Percentiles rank a stretch among this genome's conserved stretches.
Evolutionary conservation across 2,113 vertebrate genomes (phyloP).

Genomic region (Azemiops feae): DNA sequence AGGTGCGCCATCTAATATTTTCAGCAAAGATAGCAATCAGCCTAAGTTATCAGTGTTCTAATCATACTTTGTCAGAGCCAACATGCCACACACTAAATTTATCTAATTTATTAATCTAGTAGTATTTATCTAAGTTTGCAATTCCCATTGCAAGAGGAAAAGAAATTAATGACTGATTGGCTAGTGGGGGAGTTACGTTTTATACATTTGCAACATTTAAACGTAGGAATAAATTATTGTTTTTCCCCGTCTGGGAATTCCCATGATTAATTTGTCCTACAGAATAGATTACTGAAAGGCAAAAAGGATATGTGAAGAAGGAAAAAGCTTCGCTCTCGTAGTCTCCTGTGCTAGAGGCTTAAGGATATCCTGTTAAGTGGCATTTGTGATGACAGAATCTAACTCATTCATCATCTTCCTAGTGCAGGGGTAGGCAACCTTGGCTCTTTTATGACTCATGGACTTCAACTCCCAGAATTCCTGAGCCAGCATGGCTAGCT

Average conservation of each 20-base stretch:
- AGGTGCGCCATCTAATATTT: neutral
- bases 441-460: too few species aligned
- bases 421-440: neutral
- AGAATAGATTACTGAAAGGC: conserved; percentile 49
- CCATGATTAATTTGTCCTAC: conserved; percentile 46
- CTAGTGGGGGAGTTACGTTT: neutral
- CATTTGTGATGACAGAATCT: conserved; percentile 29
- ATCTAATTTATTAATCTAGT: neutral
- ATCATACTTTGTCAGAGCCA: conserved; percentile 13
- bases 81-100: neutral
- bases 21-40: neutral
- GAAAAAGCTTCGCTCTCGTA: conserved; percentile 36
- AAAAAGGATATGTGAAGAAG: conserved; percentile 47
- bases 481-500: too few species aligned
- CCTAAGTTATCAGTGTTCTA: neutral
- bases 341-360: conserved; percentile 42
- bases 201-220: conserved; percentile 19
- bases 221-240: conserved; percentile 32
- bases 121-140: conserved; percentile 14
- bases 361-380: conserved; percentile 18
- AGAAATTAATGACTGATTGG: conserved; percentile 13
- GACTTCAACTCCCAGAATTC: too few species aligned
- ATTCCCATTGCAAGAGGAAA: conserved; percentile 19
- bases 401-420: neutral
- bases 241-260: conserved; percentile 24